A percentile compares a stretch with the other conserved stretches of the same genome.
phyloP scores from a whole-genome alignment of 2,888 invertebrate species.

The Linnaemya vulpina region DNA sequence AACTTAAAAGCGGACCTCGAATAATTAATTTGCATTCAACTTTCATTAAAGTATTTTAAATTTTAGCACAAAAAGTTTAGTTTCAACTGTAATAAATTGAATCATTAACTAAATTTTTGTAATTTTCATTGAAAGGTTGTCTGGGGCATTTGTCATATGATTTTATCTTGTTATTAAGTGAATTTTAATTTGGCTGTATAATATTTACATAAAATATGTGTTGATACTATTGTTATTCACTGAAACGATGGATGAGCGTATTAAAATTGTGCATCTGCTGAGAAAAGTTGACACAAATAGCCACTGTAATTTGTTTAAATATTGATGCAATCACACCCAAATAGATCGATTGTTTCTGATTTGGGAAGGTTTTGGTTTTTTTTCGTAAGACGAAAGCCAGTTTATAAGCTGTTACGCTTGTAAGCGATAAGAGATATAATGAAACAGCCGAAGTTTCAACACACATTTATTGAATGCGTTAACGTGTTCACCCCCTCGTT shows the following conservation, averaged over 20 bases:
- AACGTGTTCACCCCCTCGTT: neutral
- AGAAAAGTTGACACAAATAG: neutral
- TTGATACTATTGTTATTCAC: neutral
- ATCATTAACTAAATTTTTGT: neutral
- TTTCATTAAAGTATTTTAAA: neutral
- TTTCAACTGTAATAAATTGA: neutral
- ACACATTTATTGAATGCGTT: neutral
- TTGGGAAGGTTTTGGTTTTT: neutral
- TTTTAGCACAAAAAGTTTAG: neutral
- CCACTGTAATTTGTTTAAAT: neutral
- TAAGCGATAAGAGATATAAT: neutral
- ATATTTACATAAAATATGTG: conserved; percentile 15
- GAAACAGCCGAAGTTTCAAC: neutral
- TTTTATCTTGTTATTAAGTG: neutral
- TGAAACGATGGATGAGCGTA: neutral
- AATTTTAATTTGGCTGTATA: neutral
- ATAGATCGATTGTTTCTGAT: neutral
- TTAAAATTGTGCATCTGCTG: neutral
- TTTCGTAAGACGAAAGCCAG: neutral
- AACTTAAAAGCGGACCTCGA: no score
- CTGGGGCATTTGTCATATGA: neutral
- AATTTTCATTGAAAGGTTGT: neutral
- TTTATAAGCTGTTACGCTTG: neutral
- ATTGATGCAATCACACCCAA: neutral
- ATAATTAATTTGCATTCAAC: neutral